A percentile compares a stretch with the other conserved stretches of the same genome.
phyloP scores from a whole-genome alignment of 2,113 vertebrate genomes.

The Lasiurus borealis region DNA sequence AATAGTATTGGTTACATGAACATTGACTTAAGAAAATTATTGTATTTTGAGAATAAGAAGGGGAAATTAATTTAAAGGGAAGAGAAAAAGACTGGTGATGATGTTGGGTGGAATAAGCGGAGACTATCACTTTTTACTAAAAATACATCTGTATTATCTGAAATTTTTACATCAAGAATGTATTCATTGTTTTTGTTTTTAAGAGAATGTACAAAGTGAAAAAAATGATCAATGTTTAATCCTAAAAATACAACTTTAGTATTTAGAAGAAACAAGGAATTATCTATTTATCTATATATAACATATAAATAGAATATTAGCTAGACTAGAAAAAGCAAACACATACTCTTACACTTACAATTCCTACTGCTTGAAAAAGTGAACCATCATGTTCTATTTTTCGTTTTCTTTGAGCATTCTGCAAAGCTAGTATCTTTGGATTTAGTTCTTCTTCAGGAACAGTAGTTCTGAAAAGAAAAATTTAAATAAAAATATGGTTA shows the following conservation, averaged over 20 bases:
- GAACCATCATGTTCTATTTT: conserved; percentile 93
- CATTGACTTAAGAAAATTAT: neutral
- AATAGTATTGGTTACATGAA: neutral
- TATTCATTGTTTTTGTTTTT: conserved; percentile 38
- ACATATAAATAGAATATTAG: conserved; percentile 51
- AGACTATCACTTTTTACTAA: conserved; percentile 27
- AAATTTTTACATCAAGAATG: conserved; percentile 33
- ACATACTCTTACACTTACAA: conserved; percentile 89
- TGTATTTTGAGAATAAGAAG: neutral
- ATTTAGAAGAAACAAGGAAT: conserved; percentile 36
- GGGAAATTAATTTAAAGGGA: conserved; percentile 14
- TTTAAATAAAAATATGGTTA: conserved; percentile 34
- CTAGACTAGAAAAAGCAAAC: conserved; percentile 64
- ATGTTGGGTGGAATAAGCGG: neutral
- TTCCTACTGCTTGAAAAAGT: conserved; percentile 92
- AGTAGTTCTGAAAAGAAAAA: conserved; percentile 87
- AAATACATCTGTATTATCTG: neutral
- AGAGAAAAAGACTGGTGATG: conserved; percentile 22
- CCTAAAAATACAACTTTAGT: conserved; percentile 25
- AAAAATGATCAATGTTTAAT: neutral
- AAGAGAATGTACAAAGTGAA: conserved; percentile 42
- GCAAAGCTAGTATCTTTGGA: conserved; percentile 91
- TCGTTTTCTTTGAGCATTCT: conserved; percentile 95
- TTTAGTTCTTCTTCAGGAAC: conserved; percentile 90
- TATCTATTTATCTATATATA: neutral